Conservation (phyloP, 2,888 invertebrate genomes). For the Schizotus pectinicornis region DNA sequence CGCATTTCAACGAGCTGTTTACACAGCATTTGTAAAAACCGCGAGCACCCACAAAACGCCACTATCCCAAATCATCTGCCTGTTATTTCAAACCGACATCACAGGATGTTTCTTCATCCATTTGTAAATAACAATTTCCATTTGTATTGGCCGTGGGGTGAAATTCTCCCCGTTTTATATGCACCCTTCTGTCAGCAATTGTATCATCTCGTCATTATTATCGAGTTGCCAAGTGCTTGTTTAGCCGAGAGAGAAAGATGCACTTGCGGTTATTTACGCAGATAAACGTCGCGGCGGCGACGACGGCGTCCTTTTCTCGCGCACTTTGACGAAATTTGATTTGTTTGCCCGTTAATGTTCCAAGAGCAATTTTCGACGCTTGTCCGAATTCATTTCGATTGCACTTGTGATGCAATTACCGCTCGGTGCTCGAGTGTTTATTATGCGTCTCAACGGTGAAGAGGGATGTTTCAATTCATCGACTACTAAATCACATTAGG, state of each 20-base stretch:
- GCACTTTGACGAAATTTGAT: too few species aligned
- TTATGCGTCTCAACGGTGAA: too few species aligned
- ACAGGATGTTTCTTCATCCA: slow-evolving; percentile 18
- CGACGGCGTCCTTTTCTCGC: too few species aligned
- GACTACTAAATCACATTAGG: too few species aligned
- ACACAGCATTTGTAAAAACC: slow-evolving; percentile 1
- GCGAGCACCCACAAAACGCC: neutral
- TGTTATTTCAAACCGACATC: slow-evolving; percentile 9
- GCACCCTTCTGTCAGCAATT: slow-evolving; percentile 35
- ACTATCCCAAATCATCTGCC: slow-evolving; percentile 6
- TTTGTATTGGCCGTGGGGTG: slow-evolving; percentile 16
- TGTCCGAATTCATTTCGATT: too few species aligned
- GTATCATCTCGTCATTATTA: slow-evolving; percentile 39
- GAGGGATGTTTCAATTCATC: too few species aligned
- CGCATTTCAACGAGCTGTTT: neutral
- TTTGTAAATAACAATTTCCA: slow-evolving; percentile 26
- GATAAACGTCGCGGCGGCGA: too few species aligned
- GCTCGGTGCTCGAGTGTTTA: too few species aligned
- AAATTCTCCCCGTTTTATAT: slow-evolving; percentile 29
- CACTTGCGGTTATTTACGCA: neutral
- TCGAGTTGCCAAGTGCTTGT: slow-evolving; percentile 35
- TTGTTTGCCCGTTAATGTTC: too few species aligned
- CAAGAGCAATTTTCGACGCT: too few species aligned
- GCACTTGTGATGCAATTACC: too few species aligned
- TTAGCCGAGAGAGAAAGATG: slow-evolving; percentile 14